phyloP scores from a whole-genome alignment of 2,797 vertebrate genomes.

The Phoeniculus purpureus region DNA sequence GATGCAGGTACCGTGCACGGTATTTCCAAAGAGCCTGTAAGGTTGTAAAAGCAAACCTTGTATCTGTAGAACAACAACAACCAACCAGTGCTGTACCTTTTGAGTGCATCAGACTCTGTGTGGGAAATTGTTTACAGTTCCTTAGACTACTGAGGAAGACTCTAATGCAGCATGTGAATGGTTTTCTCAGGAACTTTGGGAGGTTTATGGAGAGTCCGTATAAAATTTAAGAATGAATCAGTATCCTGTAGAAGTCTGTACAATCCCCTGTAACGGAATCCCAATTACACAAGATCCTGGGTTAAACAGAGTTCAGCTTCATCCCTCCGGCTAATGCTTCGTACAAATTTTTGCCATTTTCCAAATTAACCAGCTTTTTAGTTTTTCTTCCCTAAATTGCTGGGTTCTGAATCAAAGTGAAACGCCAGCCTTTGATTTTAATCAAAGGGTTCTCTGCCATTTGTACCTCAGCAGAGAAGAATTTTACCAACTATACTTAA shows the following conservation, averaged over 20 bases:
- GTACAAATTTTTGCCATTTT: not conserved
- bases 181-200: not conserved
- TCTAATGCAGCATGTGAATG: rapidly evolving
- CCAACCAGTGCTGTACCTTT: not conserved
- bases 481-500: slow-evolving; percentile 1
- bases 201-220: not conserved
- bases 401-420: not conserved
- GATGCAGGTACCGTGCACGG: not conserved
- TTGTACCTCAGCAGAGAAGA: slow-evolving; percentile 32
- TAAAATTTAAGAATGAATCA: slow-evolving; percentile 3
- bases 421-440: not conserved
- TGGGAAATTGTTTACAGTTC: not conserved
- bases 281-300: not conserved
- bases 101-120: not conserved
- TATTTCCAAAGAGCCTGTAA: not conserved
- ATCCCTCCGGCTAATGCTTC: not conserved
- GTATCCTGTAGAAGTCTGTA: slow-evolving; percentile 8
- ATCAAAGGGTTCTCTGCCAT: not conserved
- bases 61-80: not conserved
- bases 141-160: not conserved
- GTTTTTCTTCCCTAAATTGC: not conserved
- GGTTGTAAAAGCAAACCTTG: not conserved
- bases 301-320: slow-evolving; percentile 29
- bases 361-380: not conserved
- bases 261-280: not conserved